Evolutionary conservation across 2,888 invertebrate species (phyloP).

Genomic region (Synergus gifuensis): DNA sequence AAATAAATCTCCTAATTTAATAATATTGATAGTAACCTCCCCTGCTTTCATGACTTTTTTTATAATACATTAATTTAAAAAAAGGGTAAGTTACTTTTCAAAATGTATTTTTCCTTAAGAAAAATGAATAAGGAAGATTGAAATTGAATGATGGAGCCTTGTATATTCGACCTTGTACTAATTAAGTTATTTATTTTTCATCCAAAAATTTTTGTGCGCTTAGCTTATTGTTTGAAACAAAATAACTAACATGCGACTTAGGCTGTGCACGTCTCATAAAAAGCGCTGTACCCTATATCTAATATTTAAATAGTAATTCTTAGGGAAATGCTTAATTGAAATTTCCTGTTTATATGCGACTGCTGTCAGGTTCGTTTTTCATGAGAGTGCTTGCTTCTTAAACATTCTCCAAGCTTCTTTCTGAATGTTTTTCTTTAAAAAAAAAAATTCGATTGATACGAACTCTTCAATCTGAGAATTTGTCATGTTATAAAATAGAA

Average conservation of each 20-base stretch:
- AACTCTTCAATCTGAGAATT: background rate
- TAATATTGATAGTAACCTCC: no score
- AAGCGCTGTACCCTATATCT: conserved; percentile 23
- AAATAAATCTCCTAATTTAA: no score
- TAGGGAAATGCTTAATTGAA: background rate
- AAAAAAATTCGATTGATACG: background rate
- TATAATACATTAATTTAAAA: no score
- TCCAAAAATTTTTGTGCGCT: background rate
- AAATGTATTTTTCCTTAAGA: background rate
- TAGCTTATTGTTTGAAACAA: background rate
- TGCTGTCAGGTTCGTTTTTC: background rate
- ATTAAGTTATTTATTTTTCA: background rate
- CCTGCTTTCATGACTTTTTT: no score
- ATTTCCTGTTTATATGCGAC: conserved; percentile 2
- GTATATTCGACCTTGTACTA: background rate
- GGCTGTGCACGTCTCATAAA: conserved; percentile 6
- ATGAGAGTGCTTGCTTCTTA: background rate
- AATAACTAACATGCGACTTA: background rate
- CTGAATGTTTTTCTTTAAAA: background rate
- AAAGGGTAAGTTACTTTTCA: background rate
- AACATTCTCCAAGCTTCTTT: background rate
- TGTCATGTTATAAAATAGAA: background rate
- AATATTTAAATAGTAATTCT: conserved; percentile 4
- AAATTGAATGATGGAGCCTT: background rate
- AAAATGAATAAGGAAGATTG: background rate